Evolutionary conservation across 2,888 invertebrate genomes (phyloP).

Genomic region (Torymus texanus): DNA sequence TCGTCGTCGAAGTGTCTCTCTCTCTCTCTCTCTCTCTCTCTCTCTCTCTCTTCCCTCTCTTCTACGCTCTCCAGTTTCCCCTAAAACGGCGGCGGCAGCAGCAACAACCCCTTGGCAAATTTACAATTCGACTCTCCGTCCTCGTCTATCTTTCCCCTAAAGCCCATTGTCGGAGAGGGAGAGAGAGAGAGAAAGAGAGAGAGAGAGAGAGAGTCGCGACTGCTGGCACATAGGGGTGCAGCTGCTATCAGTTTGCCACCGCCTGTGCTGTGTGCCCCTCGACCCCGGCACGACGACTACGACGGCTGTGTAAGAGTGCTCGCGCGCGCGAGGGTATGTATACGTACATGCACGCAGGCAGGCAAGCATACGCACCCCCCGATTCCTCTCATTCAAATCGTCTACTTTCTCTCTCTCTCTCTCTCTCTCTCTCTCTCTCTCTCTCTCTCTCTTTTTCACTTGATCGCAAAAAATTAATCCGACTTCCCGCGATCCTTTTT

Average conservation of each 20-base stretch:
- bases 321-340: too few relatives aligned
- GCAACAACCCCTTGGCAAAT: constrained; percentile 62
- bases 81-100: constrained; percentile 17
- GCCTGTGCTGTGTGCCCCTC: constrained; percentile 60
- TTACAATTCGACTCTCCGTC: constrained; percentile 60
- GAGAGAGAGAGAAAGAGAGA: too few relatives aligned
- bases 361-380: neutral
- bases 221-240: constrained; percentile 60
- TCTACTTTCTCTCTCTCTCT: too few relatives aligned
- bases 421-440: too few relatives aligned
- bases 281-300: neutral
- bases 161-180: constrained; percentile 56
- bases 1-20: constrained; percentile 19
- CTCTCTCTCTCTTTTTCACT: too few relatives aligned
- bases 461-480: too few relatives aligned
- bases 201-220: neutral
- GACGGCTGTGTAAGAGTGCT: too few relatives aligned
- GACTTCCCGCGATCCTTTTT: too few relatives aligned
- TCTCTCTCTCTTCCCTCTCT: constrained; percentile 44
- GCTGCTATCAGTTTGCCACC: constrained; percentile 69
- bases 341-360: neutral
- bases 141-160: constrained; percentile 24
- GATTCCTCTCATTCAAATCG: neutral
- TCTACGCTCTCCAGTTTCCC: constrained; percentile 14
- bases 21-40: constrained; percentile 45